These are phyloP conservation scores for Hirudo medicinalis DNA, from an alignment of 1,140 invertebrate genomes.

Conservation along the genomic window DNA sequence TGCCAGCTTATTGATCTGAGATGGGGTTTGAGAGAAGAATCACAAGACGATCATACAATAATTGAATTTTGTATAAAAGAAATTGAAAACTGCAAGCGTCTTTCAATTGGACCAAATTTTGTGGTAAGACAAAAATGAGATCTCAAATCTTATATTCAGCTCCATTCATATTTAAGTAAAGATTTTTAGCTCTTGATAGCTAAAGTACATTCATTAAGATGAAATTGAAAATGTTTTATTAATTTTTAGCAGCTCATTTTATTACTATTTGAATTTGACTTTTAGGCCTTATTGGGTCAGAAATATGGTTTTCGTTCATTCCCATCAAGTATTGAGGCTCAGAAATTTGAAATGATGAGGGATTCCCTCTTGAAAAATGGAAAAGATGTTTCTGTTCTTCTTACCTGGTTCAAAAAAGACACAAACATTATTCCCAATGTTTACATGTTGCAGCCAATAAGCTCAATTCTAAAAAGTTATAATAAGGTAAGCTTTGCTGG, in stretches of 20 bases:
- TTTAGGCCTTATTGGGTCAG: constrained; percentile 23
- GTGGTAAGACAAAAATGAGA: constrained; percentile 18
- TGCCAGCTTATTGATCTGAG: constrained; percentile 24
- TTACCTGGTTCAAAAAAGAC: constrained; percentile 92
- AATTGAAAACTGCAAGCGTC: constrained; percentile 21
- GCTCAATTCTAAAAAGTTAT: constrained; percentile 89
- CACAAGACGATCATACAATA: constrained; percentile 20
- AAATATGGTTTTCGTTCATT: constrained; percentile 90
- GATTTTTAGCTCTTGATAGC: not conserved
- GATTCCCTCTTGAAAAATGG: constrained; percentile 57
- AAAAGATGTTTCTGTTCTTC: constrained; percentile 67
- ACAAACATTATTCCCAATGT: constrained; percentile 79
- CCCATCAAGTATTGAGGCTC: constrained; percentile 69
- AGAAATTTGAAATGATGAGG: constrained; percentile 71
- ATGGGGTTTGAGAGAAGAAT: constrained; percentile 26
- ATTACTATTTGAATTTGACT: not conserved
- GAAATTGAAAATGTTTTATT: not conserved
- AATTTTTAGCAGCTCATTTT: not conserved
- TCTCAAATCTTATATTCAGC: not conserved
- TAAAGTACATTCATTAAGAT: not conserved
- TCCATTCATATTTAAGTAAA: too few species aligned
- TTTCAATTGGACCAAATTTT: constrained; percentile 23
- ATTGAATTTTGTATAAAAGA: constrained; percentile 21
- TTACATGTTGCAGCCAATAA: constrained; percentile 87
- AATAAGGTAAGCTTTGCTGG: constrained; percentile 53